Percentiles rank a stretch among this genome's conserved stretches.
Conservation (phyloP, 2,888 invertebrate species). For the Trypoxylon attenuatum region DNA sequence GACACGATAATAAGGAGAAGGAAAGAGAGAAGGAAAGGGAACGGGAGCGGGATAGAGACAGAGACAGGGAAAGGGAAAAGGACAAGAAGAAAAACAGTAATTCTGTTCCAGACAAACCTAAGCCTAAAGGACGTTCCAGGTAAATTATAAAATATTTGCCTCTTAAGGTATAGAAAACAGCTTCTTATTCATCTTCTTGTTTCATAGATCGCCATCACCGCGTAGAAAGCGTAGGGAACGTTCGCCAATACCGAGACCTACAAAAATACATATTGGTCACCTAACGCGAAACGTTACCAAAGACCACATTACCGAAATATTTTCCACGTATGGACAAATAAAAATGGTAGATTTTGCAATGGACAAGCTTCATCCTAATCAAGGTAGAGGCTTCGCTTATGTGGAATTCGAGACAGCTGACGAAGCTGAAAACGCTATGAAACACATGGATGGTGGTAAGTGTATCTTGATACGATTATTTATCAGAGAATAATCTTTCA, state of each 20-base stretch:
- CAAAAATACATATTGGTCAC: slow-evolving; percentile 95
- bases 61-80: slow-evolving; percentile 71
- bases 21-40: slow-evolving; percentile 75
- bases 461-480: neutral
- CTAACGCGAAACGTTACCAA: slow-evolving; percentile 94
- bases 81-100: slow-evolving; percentile 72
- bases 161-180: neutral
- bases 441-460: slow-evolving; percentile 98
- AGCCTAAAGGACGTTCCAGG: slow-evolving; percentile 70
- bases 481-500: neutral
- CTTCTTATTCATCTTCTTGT: neutral
- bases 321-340: slow-evolving; percentile 90
- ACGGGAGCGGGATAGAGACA: slow-evolving; percentile 71
- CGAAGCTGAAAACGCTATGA: slow-evolving; percentile 98
- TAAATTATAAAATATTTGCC: slow-evolving; percentile 13
- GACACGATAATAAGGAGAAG: slow-evolving; percentile 74
- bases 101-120: slow-evolving; percentile 69
- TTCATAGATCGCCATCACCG: slow-evolving; percentile 79
- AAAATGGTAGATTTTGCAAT: slow-evolving; percentile 92
- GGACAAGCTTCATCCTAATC: slow-evolving; percentile 90
- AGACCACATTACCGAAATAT: slow-evolving; percentile 93
- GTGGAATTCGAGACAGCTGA: slow-evolving; percentile 95
- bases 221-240: slow-evolving; percentile 85
- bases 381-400: slow-evolving; percentile 95
- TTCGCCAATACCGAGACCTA: slow-evolving; percentile 92